Evolutionary conservation across 37 sponge, comb jelly and placozoan genomes (phyloP), one percentile per base, ranked within the genome.

Genomic region (Tethya wilhelma): DNA sequence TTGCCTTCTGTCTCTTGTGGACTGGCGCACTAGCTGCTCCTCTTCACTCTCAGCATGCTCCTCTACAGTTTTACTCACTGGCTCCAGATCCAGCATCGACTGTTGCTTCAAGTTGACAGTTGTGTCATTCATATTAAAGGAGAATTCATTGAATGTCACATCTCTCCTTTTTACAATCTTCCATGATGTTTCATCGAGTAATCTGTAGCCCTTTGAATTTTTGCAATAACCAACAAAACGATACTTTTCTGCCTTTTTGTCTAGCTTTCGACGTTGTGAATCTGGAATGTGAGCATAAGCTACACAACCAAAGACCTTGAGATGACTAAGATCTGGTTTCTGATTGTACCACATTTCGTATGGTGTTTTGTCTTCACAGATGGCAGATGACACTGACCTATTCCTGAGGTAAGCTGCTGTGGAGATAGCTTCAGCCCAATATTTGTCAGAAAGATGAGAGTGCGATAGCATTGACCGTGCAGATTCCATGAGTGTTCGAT

Each of bases 351-450:
- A 74, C 14, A 25, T 28, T 53, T 75, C 65, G 57, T 84, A 73
- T 19, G 80, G 80, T 62, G 87, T 72, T 44, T 28, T 40, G 29
- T 43, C 22, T 9, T 59, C 71, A 25, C 30, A 38, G 45, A 73
- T 58, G 14, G 74, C 69, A 32, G 75, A 42, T 30, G 88, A 75
- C 22, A 70, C 46, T 5, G 38, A 26, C 8, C 81, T 49, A 55
- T 87, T 75, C 33, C 70, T 74, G 1, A 79, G n/a, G 56, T 68
- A 87, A 12, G 77, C 81, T 31, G 80, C 87, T 39, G 81, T 75
- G 19, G 68, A 60, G 25, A 87, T 63, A 43, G 81, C 88, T 65
- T 80, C 88, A 28, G 81, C 88, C 88, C 88, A 87, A 30, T 36
- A 87, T 19, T 38, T 56, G 9, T 80, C 64, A 8, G 65, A 38